Conservation (phyloP, 2,113 vertebrate genomes). For the Ellobius talpinus region DNA sequence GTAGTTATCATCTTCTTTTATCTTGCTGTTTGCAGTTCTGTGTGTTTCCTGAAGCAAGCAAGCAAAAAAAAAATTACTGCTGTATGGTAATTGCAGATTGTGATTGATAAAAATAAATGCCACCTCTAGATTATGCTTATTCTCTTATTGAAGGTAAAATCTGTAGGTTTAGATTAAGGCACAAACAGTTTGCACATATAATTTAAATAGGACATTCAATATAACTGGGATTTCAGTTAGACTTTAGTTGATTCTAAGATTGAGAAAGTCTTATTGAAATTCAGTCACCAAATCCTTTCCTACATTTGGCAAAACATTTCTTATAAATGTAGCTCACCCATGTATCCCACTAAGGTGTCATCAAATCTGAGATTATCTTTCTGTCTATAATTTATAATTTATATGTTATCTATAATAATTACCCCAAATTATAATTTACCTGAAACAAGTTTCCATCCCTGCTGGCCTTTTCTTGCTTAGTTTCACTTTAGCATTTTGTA, state of each 20-base stretch:
- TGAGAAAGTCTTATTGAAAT: slow-evolving; percentile 10
- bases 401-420: background rate
- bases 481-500: background rate
- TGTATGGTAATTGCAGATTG: slow-evolving; percentile 73
- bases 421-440: background rate
- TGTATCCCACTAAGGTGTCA: background rate
- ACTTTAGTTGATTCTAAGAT: background rate
- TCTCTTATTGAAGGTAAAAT: slow-evolving; percentile 52
- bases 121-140: background rate
- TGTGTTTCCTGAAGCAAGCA: slow-evolving; percentile 69
- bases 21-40: slow-evolving; percentile 67
- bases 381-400: background rate
- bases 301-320: background rate
- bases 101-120: slow-evolving; percentile 74
- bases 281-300: background rate
- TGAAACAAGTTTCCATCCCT: background rate
- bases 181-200: slow-evolving; percentile 26
- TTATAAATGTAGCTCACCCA: background rate
- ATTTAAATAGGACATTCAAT: slow-evolving; percentile 33
- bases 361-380: background rate
- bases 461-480: background rate
- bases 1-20: slow-evolving; percentile 69
- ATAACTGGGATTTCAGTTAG: background rate
- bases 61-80: slow-evolving; percentile 65
- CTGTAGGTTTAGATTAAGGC: slow-evolving; percentile 56